Base-by-base conservation (phyloP, 2,113 vertebrate species). In the Colinus virginianus region DNA sequence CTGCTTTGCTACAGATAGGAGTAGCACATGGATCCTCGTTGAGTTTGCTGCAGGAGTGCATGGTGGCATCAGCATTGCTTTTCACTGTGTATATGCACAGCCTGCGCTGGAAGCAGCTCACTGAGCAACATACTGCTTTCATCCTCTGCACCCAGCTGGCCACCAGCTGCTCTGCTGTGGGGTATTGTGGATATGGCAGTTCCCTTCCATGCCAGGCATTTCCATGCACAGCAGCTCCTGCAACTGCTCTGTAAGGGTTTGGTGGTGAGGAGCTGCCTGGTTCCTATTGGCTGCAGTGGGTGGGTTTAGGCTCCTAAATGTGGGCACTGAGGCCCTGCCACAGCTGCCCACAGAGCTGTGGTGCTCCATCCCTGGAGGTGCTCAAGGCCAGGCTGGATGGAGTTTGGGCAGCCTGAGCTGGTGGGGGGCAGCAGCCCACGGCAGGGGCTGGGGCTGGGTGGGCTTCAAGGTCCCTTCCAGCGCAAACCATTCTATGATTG, bases 61-160 rank as follows among this genome's bases (percentile, higher is more conserved):
- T 17, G 51, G 13, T 55, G 63, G 26, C 43, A 82, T 7, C 40
- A 51, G 25, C 38, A 38, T 34, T 36, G 32, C 9, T 87, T 59
- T 63, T 61, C 1, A 2, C 53, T 9, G 45, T 40, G 14, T 42
- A 28, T 25, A 3, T 23, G 13, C 56, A 43, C 23, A 17, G 36
- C 42, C 10, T 70, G 1, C 17, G 19, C 75, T 78, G 48, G 28
- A 87, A 76, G 8, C 28, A 79, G 20, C 71, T 90, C 4, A 38
- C 0, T 0, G 1, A 55, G 25, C 38, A 71, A 28, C 18, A 3
- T 13, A 8, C 36, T 11, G 10, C 38, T 87, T 81, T 36, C 45
- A 58, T 18, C 19, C 55, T 66, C 10, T 4, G 45, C 55, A 83
- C 42, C 79, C 59, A 9, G 40, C 1, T 30, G 43, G 22, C 67